Base-by-base conservation (phyloP, 2,888 invertebrate genomes). In the Sminthurinus aureus region DNA sequence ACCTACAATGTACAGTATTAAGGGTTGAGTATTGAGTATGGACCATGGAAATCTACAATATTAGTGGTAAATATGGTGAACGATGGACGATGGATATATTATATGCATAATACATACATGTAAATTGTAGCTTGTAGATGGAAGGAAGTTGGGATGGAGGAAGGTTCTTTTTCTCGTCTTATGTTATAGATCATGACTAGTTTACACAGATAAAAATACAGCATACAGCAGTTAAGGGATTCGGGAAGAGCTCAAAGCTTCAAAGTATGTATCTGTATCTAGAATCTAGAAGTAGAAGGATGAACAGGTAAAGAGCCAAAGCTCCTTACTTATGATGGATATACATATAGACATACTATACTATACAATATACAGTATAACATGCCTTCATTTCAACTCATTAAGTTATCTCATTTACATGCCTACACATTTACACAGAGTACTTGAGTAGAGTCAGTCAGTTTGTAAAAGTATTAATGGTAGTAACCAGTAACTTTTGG, bases 401-500 rank as follows among this genome's bases (percentile, higher is more conserved):
- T 80, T 80, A 81, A 74, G 81, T 73, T 66, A 81, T 64, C 81
- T 81, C 74, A 81, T 81, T 81, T 81, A 64, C 81, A 81, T 81
- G 74, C 18, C 38, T 51, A 52, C 75, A 13, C 26, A 24, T 38
- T 12, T 74, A 15, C 74, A 26, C 22, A 51, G 18, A 50, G n/a
- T n/a, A n/a, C 38, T 38, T 38, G 38, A 38, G 38, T 38, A 38
- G 38, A 38, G 38, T 38, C 26, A 71, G 15, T n/a, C 71, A 74
- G 24, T 18, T 38, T 12, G 26, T 24, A 22, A 18, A 18, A 24
- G 22, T 26, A 38, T 38, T 38, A 38, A 6, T 38, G 6, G 38
- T 38, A 38, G 38, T 38, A 38, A 38, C n/a, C n/a, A n/a, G n/a
- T n/a, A n/a, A n/a, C n/a, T n/a, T n/a, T n/a, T n/a, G n/a, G n/a